phyloP scores from a whole-genome alignment of 2,797 vertebrate genomes.

The Neosilurus hyrtlii region DNA sequence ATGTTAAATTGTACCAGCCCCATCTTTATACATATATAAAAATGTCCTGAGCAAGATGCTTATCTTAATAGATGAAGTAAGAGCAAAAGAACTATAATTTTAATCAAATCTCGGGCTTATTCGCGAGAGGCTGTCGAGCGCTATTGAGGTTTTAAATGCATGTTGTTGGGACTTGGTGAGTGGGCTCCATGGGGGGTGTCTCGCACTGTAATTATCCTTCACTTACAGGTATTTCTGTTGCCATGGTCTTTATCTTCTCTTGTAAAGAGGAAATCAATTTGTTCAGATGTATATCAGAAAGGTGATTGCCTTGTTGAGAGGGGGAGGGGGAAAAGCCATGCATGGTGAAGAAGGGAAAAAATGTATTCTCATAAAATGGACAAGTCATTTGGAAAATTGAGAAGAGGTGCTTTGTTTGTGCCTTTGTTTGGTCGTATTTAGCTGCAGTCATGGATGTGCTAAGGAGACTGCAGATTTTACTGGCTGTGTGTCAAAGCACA shows the following conservation, averaged over 20 bases:
- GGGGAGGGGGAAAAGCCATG: constrained; percentile 45
- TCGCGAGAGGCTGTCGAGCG: constrained; percentile 76
- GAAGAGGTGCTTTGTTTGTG: constrained; percentile 66
- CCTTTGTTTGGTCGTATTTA: constrained; percentile 56
- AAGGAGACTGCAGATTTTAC: constrained; percentile 41
- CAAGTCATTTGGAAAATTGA: constrained; percentile 65
- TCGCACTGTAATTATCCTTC: constrained; percentile 86
- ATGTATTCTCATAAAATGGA: constrained; percentile 64
- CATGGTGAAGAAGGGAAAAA: constrained; percentile 28
- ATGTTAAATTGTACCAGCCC: constrained; percentile 67
- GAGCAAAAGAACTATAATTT: constrained; percentile 95
- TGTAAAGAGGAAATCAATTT: constrained; percentile 81
- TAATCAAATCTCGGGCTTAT: constrained; percentile 90
- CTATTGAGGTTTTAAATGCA: constrained; percentile 92
- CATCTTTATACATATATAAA: constrained; percentile 67
- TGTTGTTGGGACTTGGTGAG: constrained; percentile 84
- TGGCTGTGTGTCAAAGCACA: background rate
- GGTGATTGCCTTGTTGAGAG: constrained; percentile 65
- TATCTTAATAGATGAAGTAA: constrained; percentile 93
- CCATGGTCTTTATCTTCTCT: constrained; percentile 79
- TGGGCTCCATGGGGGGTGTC: constrained; percentile 82
- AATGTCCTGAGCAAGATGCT: constrained; percentile 79
- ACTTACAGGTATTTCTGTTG: constrained; percentile 93
- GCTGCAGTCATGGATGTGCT: constrained; percentile 54
- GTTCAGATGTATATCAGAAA: constrained; percentile 76